A percentile compares a stretch with the other conserved stretches of the same genome.
Conservation (phyloP, 2,797 vertebrate genomes). For the Argya squamiceps region DNA sequence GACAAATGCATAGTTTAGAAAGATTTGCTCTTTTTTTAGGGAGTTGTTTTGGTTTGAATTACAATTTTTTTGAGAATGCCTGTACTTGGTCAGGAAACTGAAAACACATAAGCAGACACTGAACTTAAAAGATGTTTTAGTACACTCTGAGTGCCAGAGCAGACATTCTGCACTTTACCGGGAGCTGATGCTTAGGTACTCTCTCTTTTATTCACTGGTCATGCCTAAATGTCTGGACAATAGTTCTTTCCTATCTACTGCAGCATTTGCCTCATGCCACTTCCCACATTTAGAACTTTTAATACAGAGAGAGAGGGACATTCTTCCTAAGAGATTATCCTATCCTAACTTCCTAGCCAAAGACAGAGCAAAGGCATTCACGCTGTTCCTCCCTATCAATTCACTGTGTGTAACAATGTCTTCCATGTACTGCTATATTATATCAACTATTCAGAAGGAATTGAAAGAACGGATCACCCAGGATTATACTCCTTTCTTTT, state of each 20-base stretch:
- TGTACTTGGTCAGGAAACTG: background rate
- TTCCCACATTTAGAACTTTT: background rate
- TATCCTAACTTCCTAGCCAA: background rate
- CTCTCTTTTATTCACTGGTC: background rate
- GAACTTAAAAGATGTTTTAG: background rate
- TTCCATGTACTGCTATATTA: background rate
- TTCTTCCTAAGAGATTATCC: background rate
- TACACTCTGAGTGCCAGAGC: background rate
- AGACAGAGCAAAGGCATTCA: background rate
- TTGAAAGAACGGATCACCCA: background rate
- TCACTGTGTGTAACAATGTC: background rate
- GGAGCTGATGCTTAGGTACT: background rate
- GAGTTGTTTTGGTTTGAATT: background rate
- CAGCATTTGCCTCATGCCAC: background rate
- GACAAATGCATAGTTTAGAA: background rate
- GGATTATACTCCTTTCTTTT: background rate
- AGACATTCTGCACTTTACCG: background rate
- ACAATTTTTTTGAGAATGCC: background rate
- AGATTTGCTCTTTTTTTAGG: background rate
- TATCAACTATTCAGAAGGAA: background rate
- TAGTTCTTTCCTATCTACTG: background rate
- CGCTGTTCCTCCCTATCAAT: accelerated
- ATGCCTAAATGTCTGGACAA: background rate
- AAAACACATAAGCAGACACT: background rate
- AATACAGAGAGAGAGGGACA: background rate